Conservation (phyloP, 1,140 invertebrate genomes). For the Drosophila insularis region DNA sequence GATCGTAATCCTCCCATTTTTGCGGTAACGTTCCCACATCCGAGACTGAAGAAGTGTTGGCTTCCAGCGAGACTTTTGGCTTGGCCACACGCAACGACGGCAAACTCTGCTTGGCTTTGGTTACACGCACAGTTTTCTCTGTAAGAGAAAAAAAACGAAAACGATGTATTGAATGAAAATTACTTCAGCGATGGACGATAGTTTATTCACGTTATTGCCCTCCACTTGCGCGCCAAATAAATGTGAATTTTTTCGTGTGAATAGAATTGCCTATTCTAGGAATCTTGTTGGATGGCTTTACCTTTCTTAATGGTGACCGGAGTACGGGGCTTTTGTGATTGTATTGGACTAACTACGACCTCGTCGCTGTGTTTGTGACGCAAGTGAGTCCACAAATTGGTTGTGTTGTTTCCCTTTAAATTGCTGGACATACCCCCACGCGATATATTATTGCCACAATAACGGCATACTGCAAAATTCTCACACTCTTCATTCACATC, state of each 20-base stretch:
- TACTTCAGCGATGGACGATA: slow-evolving; percentile 43
- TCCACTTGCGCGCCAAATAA: slow-evolving; percentile 43
- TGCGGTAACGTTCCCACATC: slow-evolving; percentile 59
- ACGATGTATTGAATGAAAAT: slow-evolving; percentile 22
- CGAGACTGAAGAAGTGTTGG: slow-evolving; percentile 14
- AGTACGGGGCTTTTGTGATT: slow-evolving; percentile 23
- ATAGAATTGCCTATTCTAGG: neutral
- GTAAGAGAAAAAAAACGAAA: slow-evolving; percentile 35
- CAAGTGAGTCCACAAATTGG: slow-evolving; percentile 69
- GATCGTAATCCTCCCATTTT: slow-evolving; percentile 72
- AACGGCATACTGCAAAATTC: slow-evolving; percentile 70
- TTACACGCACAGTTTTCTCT: slow-evolving; percentile 66
- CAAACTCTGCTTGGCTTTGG: slow-evolving; percentile 54
- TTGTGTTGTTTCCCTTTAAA: slow-evolving; percentile 69
- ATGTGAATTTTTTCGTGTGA: neutral
- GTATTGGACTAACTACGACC: slow-evolving; percentile 59
- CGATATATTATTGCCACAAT: slow-evolving; percentile 74
- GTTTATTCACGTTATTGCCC: slow-evolving; percentile 42
- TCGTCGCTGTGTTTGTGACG: slow-evolving; percentile 68
- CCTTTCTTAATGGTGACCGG: slow-evolving; percentile 66
- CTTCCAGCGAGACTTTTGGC: slow-evolving; percentile 53
- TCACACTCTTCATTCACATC: slow-evolving; percentile 70
- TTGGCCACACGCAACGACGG: slow-evolving; percentile 58
- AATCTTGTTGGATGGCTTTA: slow-evolving; percentile 26
- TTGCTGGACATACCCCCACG: slow-evolving; percentile 74